Evolutionary conservation across 64 coral and sea anemone genomes (phyloP).

Genomic region (Astreopora myriophthalma): DNA sequence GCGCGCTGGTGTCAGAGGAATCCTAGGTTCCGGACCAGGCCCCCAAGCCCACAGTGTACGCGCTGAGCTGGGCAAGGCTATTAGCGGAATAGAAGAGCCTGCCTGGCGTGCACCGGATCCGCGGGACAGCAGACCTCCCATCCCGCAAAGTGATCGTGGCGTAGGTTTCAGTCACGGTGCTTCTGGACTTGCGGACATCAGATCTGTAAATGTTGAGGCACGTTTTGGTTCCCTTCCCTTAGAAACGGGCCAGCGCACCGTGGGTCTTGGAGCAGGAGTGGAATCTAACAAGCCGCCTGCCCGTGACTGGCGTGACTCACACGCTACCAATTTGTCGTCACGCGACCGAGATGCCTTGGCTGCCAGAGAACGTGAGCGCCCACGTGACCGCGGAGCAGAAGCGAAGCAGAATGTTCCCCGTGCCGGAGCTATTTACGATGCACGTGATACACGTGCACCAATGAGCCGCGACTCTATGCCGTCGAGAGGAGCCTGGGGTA

Average conservation of each 20-base stretch:
- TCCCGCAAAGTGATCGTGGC: conserved; percentile 65
- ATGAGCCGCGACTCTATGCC: conserved; percentile 74
- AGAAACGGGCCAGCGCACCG: conserved; percentile 44
- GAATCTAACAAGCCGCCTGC: conserved; percentile 61
- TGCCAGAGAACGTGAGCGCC: conserved; percentile 61
- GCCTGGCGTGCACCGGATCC: conserved; percentile 78
- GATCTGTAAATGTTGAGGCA: conserved; percentile 47
- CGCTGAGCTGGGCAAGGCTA: conserved; percentile 41
- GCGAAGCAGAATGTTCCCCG: conserved; percentile 51
- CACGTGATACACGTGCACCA: conserved; percentile 73
- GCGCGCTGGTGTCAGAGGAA: conserved; percentile 93
- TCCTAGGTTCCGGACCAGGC: conserved; percentile 71
- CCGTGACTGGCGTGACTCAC: conserved; percentile 85
- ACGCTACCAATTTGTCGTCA: conserved; percentile 30
- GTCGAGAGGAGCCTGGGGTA: conserved; percentile 78
- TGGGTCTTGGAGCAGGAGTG: neutral
- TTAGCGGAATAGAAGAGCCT: conserved; percentile 14
- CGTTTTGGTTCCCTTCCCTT: conserved; percentile 54
- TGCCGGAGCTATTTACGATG: conserved; percentile 57
- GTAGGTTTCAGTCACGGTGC: conserved; percentile 25
- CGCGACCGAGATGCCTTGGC: conserved; percentile 72
- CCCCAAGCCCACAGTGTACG: conserved; percentile 47
- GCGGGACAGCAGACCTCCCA: conserved; percentile 79
- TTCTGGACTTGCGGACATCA: conserved; percentile 16
- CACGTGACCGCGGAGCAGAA: conserved; percentile 61